Conservation (phyloP, 2,888 invertebrate genomes). For the Epirrhoe alternata region DNA sequence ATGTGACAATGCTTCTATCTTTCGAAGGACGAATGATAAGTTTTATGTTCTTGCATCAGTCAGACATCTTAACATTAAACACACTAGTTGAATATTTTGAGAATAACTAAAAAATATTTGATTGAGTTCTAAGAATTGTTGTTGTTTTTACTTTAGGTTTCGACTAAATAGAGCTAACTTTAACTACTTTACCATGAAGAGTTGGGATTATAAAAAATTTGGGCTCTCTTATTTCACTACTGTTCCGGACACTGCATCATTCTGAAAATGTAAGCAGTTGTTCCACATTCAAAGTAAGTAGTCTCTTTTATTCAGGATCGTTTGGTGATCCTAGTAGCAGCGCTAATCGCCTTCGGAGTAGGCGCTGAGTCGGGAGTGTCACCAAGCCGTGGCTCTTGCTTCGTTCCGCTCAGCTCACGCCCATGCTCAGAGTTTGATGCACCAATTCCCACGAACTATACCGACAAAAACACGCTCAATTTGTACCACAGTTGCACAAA, state of each 20-base stretch:
- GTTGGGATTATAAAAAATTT: no score
- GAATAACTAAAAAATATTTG: no score
- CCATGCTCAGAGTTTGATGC: conserved; percentile 47
- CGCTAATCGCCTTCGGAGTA: conserved; percentile 66
- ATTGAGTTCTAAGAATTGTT: no score
- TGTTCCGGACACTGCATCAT: no score
- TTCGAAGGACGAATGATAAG: background rate
- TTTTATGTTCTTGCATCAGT: background rate
- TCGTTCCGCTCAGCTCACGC: conserved; percentile 73
- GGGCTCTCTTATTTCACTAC: no score
- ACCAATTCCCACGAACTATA: conserved; percentile 57
- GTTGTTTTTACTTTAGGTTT: no score
- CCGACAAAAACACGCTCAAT: conserved; percentile 35
- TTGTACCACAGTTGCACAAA: conserved; percentile 6
- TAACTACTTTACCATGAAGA: no score
- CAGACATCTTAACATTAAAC: no score
- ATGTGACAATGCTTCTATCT: conserved; percentile 43
- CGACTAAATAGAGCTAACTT: no score
- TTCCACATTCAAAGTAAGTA: no score
- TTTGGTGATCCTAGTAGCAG: conserved; percentile 56
- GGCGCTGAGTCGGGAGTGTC: conserved; percentile 69
- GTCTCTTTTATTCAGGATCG: background rate
- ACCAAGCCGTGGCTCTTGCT: conserved; percentile 69
- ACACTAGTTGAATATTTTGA: no score
- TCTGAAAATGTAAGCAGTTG: no score